Conservation (phyloP, 2,888 invertebrate genomes). For the Sthenelais limicola region DNA sequence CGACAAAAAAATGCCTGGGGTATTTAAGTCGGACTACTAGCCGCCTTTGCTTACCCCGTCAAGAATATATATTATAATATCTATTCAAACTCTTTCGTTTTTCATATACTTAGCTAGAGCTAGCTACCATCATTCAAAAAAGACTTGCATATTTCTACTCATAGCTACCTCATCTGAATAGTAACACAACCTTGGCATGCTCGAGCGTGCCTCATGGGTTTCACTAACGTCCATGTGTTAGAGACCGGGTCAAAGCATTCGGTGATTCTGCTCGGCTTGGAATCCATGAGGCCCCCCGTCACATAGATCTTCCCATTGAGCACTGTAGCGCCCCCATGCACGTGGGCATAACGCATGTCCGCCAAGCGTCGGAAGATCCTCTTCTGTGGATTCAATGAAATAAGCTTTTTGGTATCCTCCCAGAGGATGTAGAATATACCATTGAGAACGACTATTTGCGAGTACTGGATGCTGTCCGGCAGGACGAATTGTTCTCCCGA, state of each 20-base stretch:
- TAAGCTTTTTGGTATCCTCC: constrained; percentile 68
- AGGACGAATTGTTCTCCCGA: constrained; percentile 69
- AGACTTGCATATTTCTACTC: too few species aligned
- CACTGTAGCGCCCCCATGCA: constrained; percentile 65
- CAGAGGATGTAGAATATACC: constrained; percentile 71
- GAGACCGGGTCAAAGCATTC: constrained; percentile 68
- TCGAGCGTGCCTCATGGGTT: constrained; percentile 59
- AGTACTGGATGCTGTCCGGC: constrained; percentile 65
- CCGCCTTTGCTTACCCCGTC: too few species aligned
- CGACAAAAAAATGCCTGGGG: too few species aligned
- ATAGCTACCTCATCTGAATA: constrained; percentile 60
- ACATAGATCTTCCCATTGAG: constrained; percentile 67
- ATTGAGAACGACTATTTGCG: constrained; percentile 67
- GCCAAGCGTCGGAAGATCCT: constrained; percentile 66
- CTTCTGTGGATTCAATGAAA: constrained; percentile 67
- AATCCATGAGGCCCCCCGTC: constrained; percentile 63
- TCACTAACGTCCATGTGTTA: constrained; percentile 64
- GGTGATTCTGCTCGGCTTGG: constrained; percentile 61
- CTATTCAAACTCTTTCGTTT: too few species aligned
- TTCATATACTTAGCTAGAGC: too few species aligned
- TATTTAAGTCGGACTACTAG: too few species aligned
- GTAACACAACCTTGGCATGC: constrained; percentile 68
- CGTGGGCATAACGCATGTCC: constrained; percentile 61
- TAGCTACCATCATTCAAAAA: too few species aligned
- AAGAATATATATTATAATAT: too few species aligned